Conservation (phyloP, 2,797 vertebrate genomes). For the Anas acuta region DNA sequence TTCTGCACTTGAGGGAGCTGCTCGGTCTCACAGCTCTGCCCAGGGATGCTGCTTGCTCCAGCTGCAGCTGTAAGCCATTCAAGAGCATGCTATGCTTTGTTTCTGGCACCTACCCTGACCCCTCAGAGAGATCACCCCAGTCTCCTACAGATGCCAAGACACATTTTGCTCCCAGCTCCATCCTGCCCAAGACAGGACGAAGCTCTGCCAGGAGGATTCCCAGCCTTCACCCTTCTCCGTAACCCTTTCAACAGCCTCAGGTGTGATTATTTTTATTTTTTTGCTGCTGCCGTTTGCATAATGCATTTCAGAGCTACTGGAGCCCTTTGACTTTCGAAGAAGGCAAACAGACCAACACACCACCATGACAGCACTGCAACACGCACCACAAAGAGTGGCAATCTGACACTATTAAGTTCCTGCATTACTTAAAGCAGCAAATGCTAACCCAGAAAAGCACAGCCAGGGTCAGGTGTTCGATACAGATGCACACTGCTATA, state of each 20-base stretch:
- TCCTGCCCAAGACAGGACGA: not conserved
- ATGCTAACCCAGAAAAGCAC: not conserved
- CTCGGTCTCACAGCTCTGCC: not conserved
- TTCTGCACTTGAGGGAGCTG: not conserved
- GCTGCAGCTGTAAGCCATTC: not conserved
- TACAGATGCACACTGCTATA: not conserved
- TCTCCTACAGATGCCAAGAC: not conserved
- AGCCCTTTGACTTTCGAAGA: not conserved
- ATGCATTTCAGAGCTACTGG: not conserved
- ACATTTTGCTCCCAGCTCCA: not conserved
- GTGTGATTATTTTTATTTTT: not conserved
- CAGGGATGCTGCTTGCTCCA: not conserved
- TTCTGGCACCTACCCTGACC: not conserved
- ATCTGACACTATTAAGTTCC: not conserved
- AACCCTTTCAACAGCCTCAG: not conserved
- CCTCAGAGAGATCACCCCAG: not conserved
- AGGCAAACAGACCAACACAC: not conserved
- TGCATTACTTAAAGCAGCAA: not conserved
- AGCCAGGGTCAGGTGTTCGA: not conserved
- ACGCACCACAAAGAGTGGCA: not conserved
- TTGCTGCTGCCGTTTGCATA: not conserved
- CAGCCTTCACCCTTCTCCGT: not conserved
- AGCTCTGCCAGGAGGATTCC: not conserved
- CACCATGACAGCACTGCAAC: not conserved
- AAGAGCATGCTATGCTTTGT: rapidly evolving